Base-by-base conservation (phyloP, 92 coral and sea anemone genomes). In the Chrysogorgia sp. region DNA sequence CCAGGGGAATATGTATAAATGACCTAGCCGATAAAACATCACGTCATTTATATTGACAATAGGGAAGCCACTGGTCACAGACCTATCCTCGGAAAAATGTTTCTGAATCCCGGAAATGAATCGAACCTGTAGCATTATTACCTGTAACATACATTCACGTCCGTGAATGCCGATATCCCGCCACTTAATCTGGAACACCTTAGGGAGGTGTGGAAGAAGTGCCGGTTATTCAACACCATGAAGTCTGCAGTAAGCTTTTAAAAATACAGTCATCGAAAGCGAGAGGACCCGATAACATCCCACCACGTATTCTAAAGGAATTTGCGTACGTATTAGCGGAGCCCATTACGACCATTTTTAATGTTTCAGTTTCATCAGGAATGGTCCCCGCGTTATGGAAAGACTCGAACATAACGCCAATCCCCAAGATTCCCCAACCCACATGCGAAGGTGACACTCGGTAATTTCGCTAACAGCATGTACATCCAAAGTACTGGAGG, bases 321-420 rank as follows among this genome's bases (percentile, higher is more conserved):
- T 79, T 79, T 55, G 82, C 76, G 0, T 52, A 47, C 29, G 63
- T 40, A 12, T 31, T 79, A 9, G 63, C 83, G 1, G 76, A 65
- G 20, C 83, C 83, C 12, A 40, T 66, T 7, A 70, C 78, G 26
- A 82, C 10, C 19, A 61, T 82, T 13, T 75, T 74, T 31, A 82
- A 68, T 47, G n/a, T 7, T 9, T 82, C 82, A 13, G 53, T 83
- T 13, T 62, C 29, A 17, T 75, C 82, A 23, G 67, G 83, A 31
- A 34, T 49, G 2, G 77, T 83, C 20, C 82, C 82, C 22, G 32
- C 41, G 52, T 31, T 55, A 43, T 83, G 83, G 87, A 83, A 82
- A 40, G 76, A 83, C 20, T 65, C 82, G 0, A 64, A 63, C 62
- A 76, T 83, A 28, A 83, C 67, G 1, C 77, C 43, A 37, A 37